These are phyloP conservation scores for Indri indri DNA, from an alignment of 2,113 vertebrate genomes.

Conservation along the genomic window DNA sequence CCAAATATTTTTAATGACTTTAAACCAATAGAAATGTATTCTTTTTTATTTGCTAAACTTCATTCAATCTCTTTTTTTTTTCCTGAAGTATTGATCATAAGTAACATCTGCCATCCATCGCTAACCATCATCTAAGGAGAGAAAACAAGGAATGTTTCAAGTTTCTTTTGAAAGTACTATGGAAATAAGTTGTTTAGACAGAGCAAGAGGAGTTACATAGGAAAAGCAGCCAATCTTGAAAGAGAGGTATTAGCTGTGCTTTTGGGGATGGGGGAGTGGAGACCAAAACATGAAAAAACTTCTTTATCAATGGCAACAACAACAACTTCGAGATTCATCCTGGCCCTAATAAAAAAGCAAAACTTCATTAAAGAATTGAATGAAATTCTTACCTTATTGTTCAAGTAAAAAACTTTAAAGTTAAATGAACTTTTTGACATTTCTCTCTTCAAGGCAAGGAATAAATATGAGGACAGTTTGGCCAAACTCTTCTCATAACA, in stretches of 20 bases:
- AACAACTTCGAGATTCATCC: neutral
- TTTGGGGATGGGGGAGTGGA: accelerated
- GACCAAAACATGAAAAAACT: neutral
- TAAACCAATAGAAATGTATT: neutral
- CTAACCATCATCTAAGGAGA: conserved; percentile 21
- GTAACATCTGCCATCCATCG: conserved; percentile 55
- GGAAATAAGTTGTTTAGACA: conserved; percentile 72
- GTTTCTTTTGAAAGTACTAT: conserved; percentile 66
- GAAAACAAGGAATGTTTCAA: conserved; percentile 57
- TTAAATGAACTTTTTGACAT: neutral
- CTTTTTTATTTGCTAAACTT: neutral
- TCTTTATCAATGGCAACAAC: neutral
- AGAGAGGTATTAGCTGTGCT: neutral
- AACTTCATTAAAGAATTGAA: neutral
- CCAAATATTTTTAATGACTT: neutral
- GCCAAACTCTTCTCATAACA: neutral
- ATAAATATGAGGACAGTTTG: neutral
- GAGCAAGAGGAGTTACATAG: conserved; percentile 62
- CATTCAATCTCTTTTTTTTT: conserved; percentile 10
- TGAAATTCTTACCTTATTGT: neutral
- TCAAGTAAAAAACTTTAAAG: neutral
- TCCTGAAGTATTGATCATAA: conserved; percentile 31
- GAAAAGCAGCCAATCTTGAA: conserved; percentile 60
- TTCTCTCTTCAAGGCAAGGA: neutral
- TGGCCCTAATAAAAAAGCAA: neutral